phyloP scores from a whole-genome alignment of 2,113 vertebrate genomes.

The Toxotes chatareus region DNA sequence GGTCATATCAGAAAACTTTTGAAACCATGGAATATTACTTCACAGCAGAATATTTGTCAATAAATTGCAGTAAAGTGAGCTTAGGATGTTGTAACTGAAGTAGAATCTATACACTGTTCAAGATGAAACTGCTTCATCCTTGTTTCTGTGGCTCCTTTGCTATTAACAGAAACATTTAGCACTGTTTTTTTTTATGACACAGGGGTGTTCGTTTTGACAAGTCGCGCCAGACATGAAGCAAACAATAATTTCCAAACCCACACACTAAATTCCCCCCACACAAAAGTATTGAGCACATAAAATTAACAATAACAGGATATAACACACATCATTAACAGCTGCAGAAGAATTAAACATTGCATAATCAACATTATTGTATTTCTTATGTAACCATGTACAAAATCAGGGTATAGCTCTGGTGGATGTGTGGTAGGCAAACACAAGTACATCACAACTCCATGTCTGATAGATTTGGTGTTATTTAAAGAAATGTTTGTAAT shows the following conservation, averaged over 20 bases:
- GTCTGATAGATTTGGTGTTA: constrained; percentile 10
- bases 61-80: background rate
- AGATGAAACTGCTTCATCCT: background rate
- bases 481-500: constrained; percentile 46
- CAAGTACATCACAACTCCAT: background rate
- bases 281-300: background rate
- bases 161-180: background rate
- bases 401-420: background rate
- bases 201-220: constrained; percentile 25
- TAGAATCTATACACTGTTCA: too few relatives aligned
- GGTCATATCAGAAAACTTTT: background rate
- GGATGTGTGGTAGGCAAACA: constrained; percentile 1
- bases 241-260: constrained; percentile 25
- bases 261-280: background rate
- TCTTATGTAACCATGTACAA: background rate
- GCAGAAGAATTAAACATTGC: background rate
- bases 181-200: background rate
- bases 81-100: too few relatives aligned
- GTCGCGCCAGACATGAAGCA: background rate
- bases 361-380: background rate
- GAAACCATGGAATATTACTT: background rate
- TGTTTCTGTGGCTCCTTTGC: background rate
- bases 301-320: background rate
- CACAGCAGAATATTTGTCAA: background rate
- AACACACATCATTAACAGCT: background rate